A percentile compares a stretch with the other conserved stretches of the same genome.
phyloP scores from a whole-genome alignment of 2,797 vertebrate genomes.

The Acanthurus tractus region DNA sequence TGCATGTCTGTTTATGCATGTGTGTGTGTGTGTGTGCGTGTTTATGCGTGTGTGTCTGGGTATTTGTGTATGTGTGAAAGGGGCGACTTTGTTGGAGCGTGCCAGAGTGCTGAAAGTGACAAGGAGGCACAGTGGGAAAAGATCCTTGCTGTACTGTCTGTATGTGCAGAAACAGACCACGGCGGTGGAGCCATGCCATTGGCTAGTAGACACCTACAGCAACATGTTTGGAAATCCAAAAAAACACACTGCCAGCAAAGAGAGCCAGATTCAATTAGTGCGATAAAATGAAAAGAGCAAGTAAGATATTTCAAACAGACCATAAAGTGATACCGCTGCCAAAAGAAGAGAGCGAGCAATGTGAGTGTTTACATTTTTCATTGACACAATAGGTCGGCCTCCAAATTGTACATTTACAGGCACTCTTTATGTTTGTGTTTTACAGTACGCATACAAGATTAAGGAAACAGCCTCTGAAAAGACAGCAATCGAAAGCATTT shows the following conservation, averaged over 20 bases:
- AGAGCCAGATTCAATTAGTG: constrained; percentile 79
- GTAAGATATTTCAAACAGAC: constrained; percentile 58
- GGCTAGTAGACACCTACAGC: constrained; percentile 77
- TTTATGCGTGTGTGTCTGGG: constrained; percentile 37
- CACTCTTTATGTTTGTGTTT: constrained; percentile 33
- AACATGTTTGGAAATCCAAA: constrained; percentile 75
- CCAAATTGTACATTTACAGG: constrained; percentile 30
- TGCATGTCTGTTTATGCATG: constrained; percentile 34
- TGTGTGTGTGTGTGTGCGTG: constrained; percentile 26
- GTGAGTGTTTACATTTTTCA: constrained; percentile 42
- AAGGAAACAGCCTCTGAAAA: constrained; percentile 55
- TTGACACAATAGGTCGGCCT: constrained; percentile 44
- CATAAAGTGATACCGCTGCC: constrained; percentile 45
- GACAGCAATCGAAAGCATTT: constrained; percentile 55
- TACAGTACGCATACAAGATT: constrained; percentile 37
- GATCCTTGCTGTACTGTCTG: constrained; percentile 70
- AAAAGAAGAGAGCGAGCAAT: constrained; percentile 53
- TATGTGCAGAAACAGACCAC: constrained; percentile 68
- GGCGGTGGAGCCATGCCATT: constrained; percentile 73
- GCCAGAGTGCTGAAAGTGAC: constrained; percentile 80
- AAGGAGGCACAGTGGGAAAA: constrained; percentile 75
- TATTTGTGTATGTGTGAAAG: constrained; percentile 56
- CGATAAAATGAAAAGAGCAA: constrained; percentile 79
- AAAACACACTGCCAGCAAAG: constrained; percentile 61
- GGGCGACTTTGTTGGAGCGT: constrained; percentile 72